Base-by-base conservation (phyloP, 2,113 vertebrate species). In the Sminthopsis crassicaudata region DNA sequence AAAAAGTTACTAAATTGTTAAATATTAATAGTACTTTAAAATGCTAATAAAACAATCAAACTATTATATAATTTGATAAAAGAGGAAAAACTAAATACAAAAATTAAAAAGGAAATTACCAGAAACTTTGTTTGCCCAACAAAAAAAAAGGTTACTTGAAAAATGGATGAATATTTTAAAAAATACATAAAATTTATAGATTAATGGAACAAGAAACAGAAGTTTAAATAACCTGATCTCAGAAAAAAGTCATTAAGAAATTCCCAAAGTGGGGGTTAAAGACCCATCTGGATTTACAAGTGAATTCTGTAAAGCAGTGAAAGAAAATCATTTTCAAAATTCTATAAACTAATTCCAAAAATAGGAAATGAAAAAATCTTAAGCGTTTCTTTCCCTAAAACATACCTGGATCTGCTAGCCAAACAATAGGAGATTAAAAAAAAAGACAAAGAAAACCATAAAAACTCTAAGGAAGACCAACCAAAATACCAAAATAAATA, bases 271-370 rank as follows among this genome's bases (percentile, higher is more conserved):
- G 46, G 46, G 50, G 9, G 26, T 2, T 2, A 60, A 60, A 54
- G 42, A 7, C 0, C 25, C 12, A 57, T 3, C 16, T 55, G 26
- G 6, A 60, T 93, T 60, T 50, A 48, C 5, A 53, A 8, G 11
- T 48, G 48, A 93, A 94, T 12, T 90, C 55, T 96, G 16, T 1
- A 42, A 94, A 90, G 90, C 0, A 46, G 14, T 88, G 90, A 92
- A 92, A 25, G 48, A 91, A 16, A 60, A 89, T 22, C 88, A 92
- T 48, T 27, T 60, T 52, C 27, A 92, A 48, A 2, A 30, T 53
- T 91, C 55, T 14, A 42, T n/a, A 91, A 52, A 55, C 8, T 46
- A 12, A 52, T 27, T 19, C n/a, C 46, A 26, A 88, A 88, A 46
- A 89, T 12, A 89, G 27, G 89, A 90, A 22, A 89, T 9, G 11